These are phyloP conservation scores for Dastarcus helophoroides DNA, from an alignment of 2,888 invertebrate genomes.

Conservation along the genomic window DNA sequence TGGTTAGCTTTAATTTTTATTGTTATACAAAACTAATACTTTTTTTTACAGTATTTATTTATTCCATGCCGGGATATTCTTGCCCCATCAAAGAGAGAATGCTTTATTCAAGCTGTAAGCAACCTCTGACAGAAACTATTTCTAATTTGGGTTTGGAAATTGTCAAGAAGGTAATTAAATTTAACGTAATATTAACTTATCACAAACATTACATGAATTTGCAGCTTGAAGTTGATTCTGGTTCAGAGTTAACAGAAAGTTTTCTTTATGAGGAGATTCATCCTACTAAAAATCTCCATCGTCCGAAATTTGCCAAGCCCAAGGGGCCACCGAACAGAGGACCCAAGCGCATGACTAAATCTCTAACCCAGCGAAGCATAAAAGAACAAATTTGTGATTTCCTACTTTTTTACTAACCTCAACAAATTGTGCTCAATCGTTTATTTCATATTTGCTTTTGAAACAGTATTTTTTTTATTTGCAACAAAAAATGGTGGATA, in stretches of 20 bases:
- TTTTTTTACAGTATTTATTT: constrained; percentile 76
- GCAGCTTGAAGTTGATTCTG: constrained; percentile 86
- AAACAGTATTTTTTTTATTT: too few species aligned
- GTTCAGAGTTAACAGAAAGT: constrained; percentile 80
- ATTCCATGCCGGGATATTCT: constrained; percentile 95
- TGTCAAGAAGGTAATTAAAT: constrained; percentile 65
- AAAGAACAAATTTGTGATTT: too few species aligned
- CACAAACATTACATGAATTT: constrained; percentile 12
- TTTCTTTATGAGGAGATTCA: constrained; percentile 89
- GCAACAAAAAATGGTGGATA: too few species aligned
- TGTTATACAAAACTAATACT: constrained; percentile 6
- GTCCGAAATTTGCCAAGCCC: constrained; percentile 90
- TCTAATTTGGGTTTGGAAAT: constrained; percentile 68
- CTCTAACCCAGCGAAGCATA: too few species aligned
- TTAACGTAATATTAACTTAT: background rate
- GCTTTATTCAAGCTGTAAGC: constrained; percentile 97
- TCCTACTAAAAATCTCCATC: constrained; percentile 78
- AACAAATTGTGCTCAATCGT: too few species aligned
- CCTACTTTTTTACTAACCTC: too few species aligned
- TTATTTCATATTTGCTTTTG: too few species aligned
- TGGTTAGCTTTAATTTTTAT: constrained; percentile 42
- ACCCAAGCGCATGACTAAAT: constrained; percentile 69
- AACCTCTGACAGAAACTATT: constrained; percentile 74
- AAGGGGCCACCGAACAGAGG: constrained; percentile 92
- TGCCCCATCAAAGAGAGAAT: constrained; percentile 96